Evolutionary conservation across 2,888 invertebrate species (phyloP).

Genomic region (Anticlea derivata): DNA sequence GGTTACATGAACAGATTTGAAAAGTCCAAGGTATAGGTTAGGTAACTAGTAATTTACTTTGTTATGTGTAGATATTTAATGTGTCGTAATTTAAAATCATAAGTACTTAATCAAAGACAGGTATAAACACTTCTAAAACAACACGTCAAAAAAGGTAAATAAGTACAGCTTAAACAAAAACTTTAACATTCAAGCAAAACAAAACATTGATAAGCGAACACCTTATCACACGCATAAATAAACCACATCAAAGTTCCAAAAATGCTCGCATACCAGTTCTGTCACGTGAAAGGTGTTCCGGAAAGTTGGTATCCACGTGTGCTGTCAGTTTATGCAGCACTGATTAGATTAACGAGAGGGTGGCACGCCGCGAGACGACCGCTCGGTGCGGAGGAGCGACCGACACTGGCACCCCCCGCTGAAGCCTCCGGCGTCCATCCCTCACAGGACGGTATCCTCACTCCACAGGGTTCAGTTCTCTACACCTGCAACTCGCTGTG

Average conservation of each 20-base stretch:
- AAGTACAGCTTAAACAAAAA: too few species aligned
- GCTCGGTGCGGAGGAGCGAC: conserved; percentile 70
- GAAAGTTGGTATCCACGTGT: conserved; percentile 58
- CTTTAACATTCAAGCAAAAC: conserved; percentile 14
- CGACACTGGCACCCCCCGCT: conserved; percentile 71
- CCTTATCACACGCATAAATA: background rate
- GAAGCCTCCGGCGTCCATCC: conserved; percentile 51
- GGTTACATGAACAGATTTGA: conserved; percentile 20
- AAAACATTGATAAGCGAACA: conserved; percentile 14
- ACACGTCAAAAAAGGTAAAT: background rate
- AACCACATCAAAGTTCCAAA: conserved; percentile 9
- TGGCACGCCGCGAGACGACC: conserved; percentile 56
- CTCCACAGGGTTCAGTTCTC: conserved; percentile 51
- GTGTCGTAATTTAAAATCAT: too few species aligned
- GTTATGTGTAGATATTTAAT: background rate
- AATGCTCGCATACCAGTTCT: conserved; percentile 55
- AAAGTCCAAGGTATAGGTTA: conserved; percentile 4
- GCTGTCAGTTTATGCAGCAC: conserved; percentile 71
- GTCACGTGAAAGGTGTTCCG: conserved; percentile 21
- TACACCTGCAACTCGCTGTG: conserved; percentile 58
- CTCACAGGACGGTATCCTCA: conserved; percentile 44
- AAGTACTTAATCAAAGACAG: too few species aligned
- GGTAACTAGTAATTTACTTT: background rate
- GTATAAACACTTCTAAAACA: too few species aligned
- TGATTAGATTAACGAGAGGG: conserved; percentile 70